phyloP scores from a whole-genome alignment of 2,888 invertebrate species.

The Thymelicus sylvestris region DNA sequence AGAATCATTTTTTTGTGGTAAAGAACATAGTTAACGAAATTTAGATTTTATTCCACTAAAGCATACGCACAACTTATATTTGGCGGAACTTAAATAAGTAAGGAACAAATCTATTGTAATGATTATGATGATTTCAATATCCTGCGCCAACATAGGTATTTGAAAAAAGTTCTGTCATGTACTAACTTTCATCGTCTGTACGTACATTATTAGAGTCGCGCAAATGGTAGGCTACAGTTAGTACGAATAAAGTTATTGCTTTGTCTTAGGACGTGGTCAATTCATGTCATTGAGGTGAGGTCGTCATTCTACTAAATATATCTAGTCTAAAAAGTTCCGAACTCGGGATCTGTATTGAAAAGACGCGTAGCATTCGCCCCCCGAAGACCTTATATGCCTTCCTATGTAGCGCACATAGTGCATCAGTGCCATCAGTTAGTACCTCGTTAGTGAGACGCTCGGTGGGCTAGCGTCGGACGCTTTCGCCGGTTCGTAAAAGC shows the following conservation, averaged over 20 bases:
- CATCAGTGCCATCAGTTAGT: neutral
- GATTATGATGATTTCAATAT: too few relatives aligned
- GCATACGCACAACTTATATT: too few relatives aligned
- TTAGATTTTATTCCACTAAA: too few relatives aligned
- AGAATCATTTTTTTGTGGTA: too few relatives aligned
- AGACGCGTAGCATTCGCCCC: constrained; percentile 7
- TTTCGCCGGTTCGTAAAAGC: neutral
- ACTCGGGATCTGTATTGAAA: neutral
- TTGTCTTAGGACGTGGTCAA: constrained; percentile 5
- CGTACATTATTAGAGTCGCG: too few relatives aligned
- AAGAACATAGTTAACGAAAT: too few relatives aligned
- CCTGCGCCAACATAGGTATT: too few relatives aligned
- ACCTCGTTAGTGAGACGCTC: constrained; percentile 13
- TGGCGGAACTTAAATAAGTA: too few relatives aligned
- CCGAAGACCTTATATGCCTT: neutral
- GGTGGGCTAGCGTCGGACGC: constrained; percentile 7
- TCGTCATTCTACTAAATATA: constrained; percentile 5
- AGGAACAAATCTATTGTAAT: too few relatives aligned
- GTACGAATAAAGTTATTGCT: constrained; percentile 3
- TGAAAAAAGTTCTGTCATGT: too few relatives aligned
- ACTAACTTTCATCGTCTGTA: too few relatives aligned
- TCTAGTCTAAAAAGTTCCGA: neutral
- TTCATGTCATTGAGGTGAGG: constrained; percentile 13
- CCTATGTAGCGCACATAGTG: neutral
- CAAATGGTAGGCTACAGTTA: too few relatives aligned